Conservation (phyloP, 2,888 invertebrate species). For the Carabus problematicus region DNA sequence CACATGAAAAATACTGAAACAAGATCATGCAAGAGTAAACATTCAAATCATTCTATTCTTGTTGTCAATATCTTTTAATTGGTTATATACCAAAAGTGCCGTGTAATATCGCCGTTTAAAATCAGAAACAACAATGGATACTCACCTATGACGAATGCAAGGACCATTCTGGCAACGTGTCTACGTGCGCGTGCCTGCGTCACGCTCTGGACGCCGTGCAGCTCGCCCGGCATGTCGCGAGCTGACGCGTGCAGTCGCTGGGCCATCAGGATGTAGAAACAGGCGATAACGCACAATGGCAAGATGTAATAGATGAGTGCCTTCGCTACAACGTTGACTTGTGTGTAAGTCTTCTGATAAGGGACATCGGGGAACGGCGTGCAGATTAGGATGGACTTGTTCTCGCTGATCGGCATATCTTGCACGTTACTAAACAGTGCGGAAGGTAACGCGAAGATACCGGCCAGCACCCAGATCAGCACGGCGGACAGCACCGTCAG, state of each 20-base stretch:
- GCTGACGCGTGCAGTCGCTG: slow-evolving; percentile 82
- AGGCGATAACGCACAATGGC: slow-evolving; percentile 82
- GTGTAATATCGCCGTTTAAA: no score
- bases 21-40: not conserved
- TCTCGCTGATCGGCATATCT: slow-evolving; percentile 63
- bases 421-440: slow-evolving; percentile 70
- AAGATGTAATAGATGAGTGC: slow-evolving; percentile 84
- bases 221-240: slow-evolving; percentile 81
- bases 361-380: slow-evolving; percentile 70
- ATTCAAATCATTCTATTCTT: not conserved
- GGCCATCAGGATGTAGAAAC: slow-evolving; percentile 91
- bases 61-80: no score
- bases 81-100: no score
- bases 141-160: slow-evolving; percentile 77
- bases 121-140: no score
- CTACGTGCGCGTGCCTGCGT: slow-evolving; percentile 72
- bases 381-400: slow-evolving; percentile 74
- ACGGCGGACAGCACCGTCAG: slow-evolving; percentile 72
- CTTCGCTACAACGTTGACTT: slow-evolving; percentile 62
- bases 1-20: slow-evolving; percentile 78
- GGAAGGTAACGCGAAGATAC: slow-evolving; percentile 79
- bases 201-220: slow-evolving; percentile 74
- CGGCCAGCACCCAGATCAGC: slow-evolving; percentile 82
- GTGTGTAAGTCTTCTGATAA: slow-evolving; percentile 62
- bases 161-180: slow-evolving; percentile 85